These are phyloP conservation scores for Leucophenga maculata DNA, from an alignment of 2,888 invertebrate species.

Conservation along the genomic window DNA sequence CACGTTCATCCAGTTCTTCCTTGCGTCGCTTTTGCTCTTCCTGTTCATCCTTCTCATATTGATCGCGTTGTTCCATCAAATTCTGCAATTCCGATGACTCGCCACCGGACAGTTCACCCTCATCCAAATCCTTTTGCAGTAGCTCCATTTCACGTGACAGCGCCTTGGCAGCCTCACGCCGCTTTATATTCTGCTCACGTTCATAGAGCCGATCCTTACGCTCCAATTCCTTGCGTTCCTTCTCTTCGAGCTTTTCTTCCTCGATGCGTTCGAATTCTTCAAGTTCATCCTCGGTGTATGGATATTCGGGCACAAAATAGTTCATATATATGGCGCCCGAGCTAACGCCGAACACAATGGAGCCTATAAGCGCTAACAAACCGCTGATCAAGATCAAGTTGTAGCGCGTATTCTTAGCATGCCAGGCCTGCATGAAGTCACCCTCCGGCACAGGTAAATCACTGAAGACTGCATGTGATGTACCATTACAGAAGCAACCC, in stretches of 20 bases:
- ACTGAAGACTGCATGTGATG: conserved; percentile 47
- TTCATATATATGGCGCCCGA: conserved; percentile 24
- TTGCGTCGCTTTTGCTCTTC: conserved; percentile 47
- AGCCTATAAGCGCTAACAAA: conserved; percentile 37
- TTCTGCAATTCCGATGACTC: conserved; percentile 43
- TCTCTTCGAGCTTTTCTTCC: conserved; percentile 45
- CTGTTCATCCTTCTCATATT: conserved; percentile 46
- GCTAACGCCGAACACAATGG: not conserved
- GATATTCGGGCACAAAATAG: conserved; percentile 45
- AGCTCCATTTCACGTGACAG: conserved; percentile 50
- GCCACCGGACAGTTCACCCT: conserved; percentile 37
- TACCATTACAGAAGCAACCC: conserved; percentile 49
- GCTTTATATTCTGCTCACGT: conserved; percentile 44
- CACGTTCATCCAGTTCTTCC: conserved; percentile 24
- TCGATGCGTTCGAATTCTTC: conserved; percentile 47
- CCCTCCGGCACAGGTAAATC: conserved; percentile 51
- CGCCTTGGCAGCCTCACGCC: conserved; percentile 50
- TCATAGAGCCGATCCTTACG: conserved; percentile 40
- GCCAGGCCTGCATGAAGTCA: conserved; percentile 42
- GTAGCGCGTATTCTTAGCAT: conserved; percentile 48
- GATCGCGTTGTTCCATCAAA: conserved; percentile 44
- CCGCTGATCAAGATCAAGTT: conserved; percentile 45
- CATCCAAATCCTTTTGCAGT: conserved; percentile 52
- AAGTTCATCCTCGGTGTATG: conserved; percentile 51
- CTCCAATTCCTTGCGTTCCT: conserved; percentile 39